Percentiles rank a stretch among this genome's conserved stretches.
Conservation (phyloP, 2,797 vertebrate genomes). For the Ptychadena robeensis region DNA sequence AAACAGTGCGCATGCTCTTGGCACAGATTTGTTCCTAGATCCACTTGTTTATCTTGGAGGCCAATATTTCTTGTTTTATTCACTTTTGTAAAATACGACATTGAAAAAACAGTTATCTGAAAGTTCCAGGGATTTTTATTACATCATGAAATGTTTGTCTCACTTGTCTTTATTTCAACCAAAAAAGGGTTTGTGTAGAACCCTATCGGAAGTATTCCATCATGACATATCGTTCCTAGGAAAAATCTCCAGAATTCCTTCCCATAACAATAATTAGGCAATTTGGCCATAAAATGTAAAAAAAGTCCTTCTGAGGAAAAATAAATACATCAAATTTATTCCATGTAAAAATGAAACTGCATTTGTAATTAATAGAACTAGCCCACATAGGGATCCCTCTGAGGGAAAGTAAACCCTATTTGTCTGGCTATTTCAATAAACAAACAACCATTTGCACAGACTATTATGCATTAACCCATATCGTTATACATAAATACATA, state of each 20-base stretch:
- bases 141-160: not conserved
- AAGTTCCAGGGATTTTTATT: slow-evolving; percentile 8
- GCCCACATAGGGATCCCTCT: no score
- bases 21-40: slow-evolving; percentile 20
- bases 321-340: no score
- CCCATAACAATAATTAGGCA: not conserved
- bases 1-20: not conserved
- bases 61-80: slow-evolving; percentile 18
- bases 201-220: not conserved
- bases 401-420: no score
- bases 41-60: slow-evolving; percentile 37
- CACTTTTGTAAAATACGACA: slow-evolving; percentile 23
- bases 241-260: not conserved
- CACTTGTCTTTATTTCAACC: not conserved
- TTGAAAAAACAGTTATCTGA: slow-evolving; percentile 31
- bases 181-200: not conserved
- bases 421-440: no score
- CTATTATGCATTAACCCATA: no score
- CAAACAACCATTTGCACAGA: no score
- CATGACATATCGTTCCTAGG: not conserved
- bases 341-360: no score
- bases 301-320: no score
- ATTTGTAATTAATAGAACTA: no score
- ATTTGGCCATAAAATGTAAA: no score
- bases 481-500: no score